Evolutionary conservation across 2,113 vertebrate genomes (phyloP).

Genomic region (Sander vitreus): DNA sequence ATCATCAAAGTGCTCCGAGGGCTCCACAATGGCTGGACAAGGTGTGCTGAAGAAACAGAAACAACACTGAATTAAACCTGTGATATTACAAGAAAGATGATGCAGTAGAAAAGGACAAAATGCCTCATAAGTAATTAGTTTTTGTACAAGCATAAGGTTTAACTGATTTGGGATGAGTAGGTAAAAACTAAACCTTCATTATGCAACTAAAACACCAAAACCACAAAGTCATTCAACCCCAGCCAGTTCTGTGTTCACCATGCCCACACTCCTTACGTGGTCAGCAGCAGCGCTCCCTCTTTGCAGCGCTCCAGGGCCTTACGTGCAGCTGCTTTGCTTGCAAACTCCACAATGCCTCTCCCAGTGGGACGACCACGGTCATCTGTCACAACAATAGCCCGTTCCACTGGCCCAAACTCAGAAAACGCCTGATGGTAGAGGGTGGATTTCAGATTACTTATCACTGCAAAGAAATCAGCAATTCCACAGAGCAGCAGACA

Average conservation of each 20-base stretch:
- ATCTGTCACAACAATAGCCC: slow-evolving; percentile 94
- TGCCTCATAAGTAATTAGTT: too few species aligned
- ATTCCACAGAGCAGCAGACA: not conserved
- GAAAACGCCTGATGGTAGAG: slow-evolving; percentile 86
- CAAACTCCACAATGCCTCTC: slow-evolving; percentile 96
- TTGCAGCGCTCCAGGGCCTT: slow-evolving; percentile 96
- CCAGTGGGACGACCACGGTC: slow-evolving; percentile 95
- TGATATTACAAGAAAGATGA: not conserved
- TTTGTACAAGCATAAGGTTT: not conserved
- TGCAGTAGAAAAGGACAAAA: not conserved
- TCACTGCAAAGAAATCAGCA: not conserved
- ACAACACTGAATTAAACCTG: not conserved
- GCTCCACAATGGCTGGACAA: slow-evolving; percentile 95
- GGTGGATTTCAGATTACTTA: not conserved
- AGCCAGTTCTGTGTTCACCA: not conserved
- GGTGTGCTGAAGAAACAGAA: slow-evolving; percentile 87
- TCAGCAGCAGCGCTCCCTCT: slow-evolving; percentile 95
- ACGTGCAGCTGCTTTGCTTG: slow-evolving; percentile 92
- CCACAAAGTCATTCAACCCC: too few species aligned
- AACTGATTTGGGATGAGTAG: not conserved
- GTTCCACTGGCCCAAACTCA: slow-evolving; percentile 95
- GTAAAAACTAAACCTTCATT: not conserved
- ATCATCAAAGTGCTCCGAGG: slow-evolving; percentile 95
- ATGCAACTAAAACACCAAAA: not conserved
- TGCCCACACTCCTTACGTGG: slow-evolving; percentile 88